These are phyloP conservation scores for Drosophila multiciliata DNA, from an alignment of 2,888 invertebrate species.

Conservation along the genomic window DNA sequence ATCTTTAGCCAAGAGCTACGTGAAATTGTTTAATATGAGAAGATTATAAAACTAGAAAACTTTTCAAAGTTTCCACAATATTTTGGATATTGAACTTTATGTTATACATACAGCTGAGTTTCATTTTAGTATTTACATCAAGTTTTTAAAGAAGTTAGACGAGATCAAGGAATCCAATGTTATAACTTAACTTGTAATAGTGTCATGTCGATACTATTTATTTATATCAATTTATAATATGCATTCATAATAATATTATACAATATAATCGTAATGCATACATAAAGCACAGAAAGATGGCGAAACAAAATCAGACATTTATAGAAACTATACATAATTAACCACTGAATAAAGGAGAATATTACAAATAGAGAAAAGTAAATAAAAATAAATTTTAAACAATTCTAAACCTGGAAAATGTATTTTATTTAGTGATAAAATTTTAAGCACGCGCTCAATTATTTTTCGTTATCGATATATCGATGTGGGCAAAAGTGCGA, in stretches of 20 bases:
- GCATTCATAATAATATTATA: conserved; percentile 74
- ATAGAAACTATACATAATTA: conserved; percentile 75
- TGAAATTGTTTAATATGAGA: conserved; percentile 18
- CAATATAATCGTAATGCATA: conserved; percentile 71
- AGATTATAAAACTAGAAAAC: conserved; percentile 29
- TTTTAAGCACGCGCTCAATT: neutral
- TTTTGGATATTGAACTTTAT: conserved; percentile 55
- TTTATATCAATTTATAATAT: conserved; percentile 70
- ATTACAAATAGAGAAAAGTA: conserved; percentile 60
- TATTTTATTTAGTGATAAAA: neutral
- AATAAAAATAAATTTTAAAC: conserved; percentile 74
- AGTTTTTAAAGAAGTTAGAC: conserved; percentile 34
- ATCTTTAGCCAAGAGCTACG: conserved; percentile 29
- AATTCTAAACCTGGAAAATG: conserved; percentile 37
- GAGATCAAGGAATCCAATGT: conserved; percentile 50
- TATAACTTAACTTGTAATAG: conserved; percentile 50
- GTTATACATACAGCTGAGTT: conserved; percentile 42
- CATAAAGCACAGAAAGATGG: conserved; percentile 49
- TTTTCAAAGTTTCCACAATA: conserved; percentile 59
- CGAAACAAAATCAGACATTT: conserved; percentile 66
- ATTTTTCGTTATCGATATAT: conserved; percentile 4
- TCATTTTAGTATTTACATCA: conserved; percentile 42
- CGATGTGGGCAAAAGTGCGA: neutral
- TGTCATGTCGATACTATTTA: conserved; percentile 53
- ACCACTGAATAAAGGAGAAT: conserved; percentile 71